These are phyloP conservation scores for Carapus acus DNA, from an alignment of 2,797 vertebrate species.

Conservation along the genomic window DNA sequence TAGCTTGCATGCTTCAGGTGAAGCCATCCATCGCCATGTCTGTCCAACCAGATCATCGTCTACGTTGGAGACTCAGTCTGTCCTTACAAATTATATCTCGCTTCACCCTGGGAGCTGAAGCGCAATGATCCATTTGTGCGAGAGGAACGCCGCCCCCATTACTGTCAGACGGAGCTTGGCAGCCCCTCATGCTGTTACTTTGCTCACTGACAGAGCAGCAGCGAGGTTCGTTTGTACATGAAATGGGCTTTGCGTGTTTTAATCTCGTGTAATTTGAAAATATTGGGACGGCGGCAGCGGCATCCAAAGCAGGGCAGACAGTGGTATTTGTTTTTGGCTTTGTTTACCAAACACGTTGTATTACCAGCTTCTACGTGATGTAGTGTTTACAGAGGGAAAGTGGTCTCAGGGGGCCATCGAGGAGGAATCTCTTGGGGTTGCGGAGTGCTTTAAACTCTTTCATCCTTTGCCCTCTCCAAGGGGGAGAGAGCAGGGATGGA, in stretches of 20 bases:
- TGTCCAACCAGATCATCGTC: constrained; percentile 52
- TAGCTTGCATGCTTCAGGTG: constrained; percentile 26
- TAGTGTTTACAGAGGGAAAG: constrained; percentile 35
- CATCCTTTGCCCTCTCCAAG: constrained; percentile 32
- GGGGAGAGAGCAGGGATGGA: constrained; percentile 15
- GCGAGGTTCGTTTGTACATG: constrained; percentile 31
- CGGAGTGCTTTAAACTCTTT: constrained; percentile 33
- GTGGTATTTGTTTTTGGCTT: constrained; percentile 23
- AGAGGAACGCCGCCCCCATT: constrained; percentile 61
- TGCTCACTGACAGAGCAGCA: constrained; percentile 34
- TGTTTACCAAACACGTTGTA: constrained; percentile 28
- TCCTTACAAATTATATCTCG: constrained; percentile 61
- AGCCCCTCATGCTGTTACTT: constrained; percentile 32
- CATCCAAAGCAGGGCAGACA: constrained; percentile 39
- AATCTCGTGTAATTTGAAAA: constrained; percentile 39
- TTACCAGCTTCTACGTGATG: constrained; percentile 36
- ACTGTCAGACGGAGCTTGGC: constrained; percentile 51
- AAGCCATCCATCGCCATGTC: constrained; percentile 35
- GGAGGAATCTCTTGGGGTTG: constrained; percentile 21
- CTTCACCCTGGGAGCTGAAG: constrained; percentile 55
- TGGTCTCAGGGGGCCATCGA: constrained; percentile 24
- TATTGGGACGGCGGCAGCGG: constrained; percentile 34
- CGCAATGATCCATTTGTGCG: constrained; percentile 64
- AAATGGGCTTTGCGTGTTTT: constrained; percentile 30
- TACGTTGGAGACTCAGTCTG: constrained; percentile 52